A percentile compares a stretch with the other conserved stretches of the same genome.
These are phyloP conservation scores for Ostrea denselamellosa DNA, from an alignment of 1,140 invertebrate genomes.

Conservation along the genomic window DNA sequence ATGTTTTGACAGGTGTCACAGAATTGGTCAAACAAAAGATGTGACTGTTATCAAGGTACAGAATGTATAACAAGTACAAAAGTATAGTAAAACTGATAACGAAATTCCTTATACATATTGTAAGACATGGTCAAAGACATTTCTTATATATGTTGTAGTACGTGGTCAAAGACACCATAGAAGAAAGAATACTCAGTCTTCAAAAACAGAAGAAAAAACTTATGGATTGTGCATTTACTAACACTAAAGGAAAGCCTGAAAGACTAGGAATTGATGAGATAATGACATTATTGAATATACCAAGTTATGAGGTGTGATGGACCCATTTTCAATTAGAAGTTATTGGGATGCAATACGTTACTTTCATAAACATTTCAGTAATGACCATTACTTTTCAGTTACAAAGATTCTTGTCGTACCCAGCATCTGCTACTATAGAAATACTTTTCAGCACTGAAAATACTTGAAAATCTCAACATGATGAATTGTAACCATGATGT, in stretches of 20 bases:
- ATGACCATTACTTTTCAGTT: too few species aligned
- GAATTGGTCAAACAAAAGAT: slow-evolving; percentile 69
- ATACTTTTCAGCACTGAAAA: too few species aligned
- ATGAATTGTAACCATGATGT: too few species aligned
- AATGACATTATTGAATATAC: neutral
- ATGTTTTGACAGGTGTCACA: slow-evolving; percentile 69
- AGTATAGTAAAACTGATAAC: neutral
- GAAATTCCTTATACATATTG: slow-evolving; percentile 2
- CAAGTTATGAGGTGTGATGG: neutral
- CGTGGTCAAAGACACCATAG: slow-evolving; percentile 66
- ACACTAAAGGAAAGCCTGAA: slow-evolving; percentile 48
- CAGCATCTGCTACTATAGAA: too few species aligned
- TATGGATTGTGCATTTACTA: slow-evolving; percentile 64
- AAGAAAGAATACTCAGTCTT: slow-evolving; percentile 67
- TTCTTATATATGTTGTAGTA: slow-evolving; percentile 57
- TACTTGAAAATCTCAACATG: too few species aligned
- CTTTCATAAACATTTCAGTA: too few species aligned
- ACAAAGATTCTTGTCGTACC: too few species aligned
- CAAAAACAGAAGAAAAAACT: slow-evolving; percentile 67
- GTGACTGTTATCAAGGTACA: slow-evolving; percentile 69
- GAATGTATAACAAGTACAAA: neutral
- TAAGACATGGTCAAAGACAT: slow-evolving; percentile 64
- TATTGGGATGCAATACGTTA: too few species aligned
- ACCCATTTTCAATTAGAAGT: too few species aligned
- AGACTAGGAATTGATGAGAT: neutral